Evolutionary conservation across 2,888 invertebrate species (phyloP).

Genomic region (Aromia moschata): DNA sequence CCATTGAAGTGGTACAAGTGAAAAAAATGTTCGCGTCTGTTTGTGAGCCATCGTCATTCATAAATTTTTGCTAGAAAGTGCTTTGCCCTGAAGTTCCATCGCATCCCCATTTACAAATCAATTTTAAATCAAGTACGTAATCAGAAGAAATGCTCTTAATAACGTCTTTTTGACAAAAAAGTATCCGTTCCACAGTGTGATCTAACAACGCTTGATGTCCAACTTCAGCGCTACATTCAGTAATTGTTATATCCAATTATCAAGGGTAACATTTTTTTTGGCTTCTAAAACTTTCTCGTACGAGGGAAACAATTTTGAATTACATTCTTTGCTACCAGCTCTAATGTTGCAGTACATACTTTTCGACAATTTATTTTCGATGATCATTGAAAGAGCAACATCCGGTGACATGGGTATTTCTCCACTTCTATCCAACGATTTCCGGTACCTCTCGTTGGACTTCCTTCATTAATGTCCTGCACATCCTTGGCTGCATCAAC

Average conservation of each 20-base stretch:
- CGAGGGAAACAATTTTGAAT: background rate
- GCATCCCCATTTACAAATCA: slow-evolving; percentile 3
- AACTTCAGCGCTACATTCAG: background rate
- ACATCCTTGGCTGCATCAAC: background rate
- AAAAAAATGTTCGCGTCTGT: background rate
- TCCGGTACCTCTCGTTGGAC: background rate
- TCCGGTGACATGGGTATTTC: background rate
- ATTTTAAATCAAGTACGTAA: background rate
- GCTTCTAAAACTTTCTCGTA: background rate
- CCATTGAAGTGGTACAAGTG: background rate
- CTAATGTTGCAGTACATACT: background rate
- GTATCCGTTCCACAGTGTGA: background rate
- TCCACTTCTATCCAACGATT: background rate
- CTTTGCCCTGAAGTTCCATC: slow-evolving; percentile 2
- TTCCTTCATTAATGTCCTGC: background rate
- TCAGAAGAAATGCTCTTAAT: background rate
- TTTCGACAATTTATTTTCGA: background rate
- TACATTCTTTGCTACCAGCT: background rate
- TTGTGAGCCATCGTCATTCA: background rate
- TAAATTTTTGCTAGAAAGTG: background rate
- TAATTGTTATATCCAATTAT: background rate
- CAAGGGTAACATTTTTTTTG: background rate
- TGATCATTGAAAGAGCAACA: background rate
- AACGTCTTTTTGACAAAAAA: background rate
- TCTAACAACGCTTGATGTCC: background rate